A percentile compares a stretch with the other conserved stretches of the same genome.
Evolutionary conservation across 2,797 vertebrate genomes (phyloP).

Genomic region (Fundulus diaphanus): DNA sequence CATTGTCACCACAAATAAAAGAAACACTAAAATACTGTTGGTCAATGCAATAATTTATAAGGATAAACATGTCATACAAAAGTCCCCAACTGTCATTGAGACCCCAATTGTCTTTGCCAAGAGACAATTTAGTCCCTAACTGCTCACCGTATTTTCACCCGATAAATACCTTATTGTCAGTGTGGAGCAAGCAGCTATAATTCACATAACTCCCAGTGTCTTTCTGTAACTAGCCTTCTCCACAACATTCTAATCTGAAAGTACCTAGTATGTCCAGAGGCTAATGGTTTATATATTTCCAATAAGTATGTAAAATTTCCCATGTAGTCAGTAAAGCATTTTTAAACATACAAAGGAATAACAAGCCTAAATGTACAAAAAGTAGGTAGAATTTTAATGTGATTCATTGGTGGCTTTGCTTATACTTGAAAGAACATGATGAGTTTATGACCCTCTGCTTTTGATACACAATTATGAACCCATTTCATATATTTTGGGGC

Average conservation of each 20-base stretch:
- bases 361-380: neutral
- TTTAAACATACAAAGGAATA: neutral
- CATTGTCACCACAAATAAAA: neutral
- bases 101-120: neutral
- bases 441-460: neutral
- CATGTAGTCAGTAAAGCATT: neutral
- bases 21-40: neutral
- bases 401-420: neutral
- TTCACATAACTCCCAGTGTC: neutral
- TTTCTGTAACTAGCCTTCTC: neutral
- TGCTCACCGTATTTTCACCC: neutral
- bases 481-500: neutral
- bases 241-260: neutral
- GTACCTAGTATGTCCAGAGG: neutral
- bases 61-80: neutral
- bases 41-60: neutral
- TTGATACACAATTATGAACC: neutral
- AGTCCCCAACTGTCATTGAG: too few relatives aligned
- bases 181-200: neutral
- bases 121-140: neutral
- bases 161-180: neutral
- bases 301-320: neutral
- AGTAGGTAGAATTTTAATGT: neutral
- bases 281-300: neutral
- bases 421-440: neutral